phyloP scores from a whole-genome alignment of 2,797 vertebrate genomes.

The Anisognathus igniventris region DNA sequence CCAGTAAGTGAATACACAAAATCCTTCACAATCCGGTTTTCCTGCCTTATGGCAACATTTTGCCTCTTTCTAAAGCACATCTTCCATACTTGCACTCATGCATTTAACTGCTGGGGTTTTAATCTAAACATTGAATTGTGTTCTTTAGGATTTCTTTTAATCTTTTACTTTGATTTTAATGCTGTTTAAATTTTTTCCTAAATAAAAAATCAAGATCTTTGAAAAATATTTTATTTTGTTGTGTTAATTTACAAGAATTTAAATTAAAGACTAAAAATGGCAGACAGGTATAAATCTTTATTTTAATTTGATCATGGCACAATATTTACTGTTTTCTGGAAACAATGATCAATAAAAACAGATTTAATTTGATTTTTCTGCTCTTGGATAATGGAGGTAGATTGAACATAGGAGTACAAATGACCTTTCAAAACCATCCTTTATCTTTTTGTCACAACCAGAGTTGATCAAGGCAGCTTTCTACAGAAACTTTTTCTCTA shows the following conservation, averaged over 20 bases:
- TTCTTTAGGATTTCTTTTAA: not conserved
- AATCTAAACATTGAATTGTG: not conserved
- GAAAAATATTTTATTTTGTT: not conserved
- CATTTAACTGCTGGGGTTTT: not conserved
- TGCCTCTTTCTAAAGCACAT: not conserved
- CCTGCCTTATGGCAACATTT: not conserved
- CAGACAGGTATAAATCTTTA: not conserved
- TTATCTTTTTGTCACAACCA: not conserved
- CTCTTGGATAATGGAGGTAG: not conserved
- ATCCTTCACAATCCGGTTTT: not conserved
- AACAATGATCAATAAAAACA: not conserved
- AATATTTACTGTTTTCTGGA: not conserved
- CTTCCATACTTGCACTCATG: fast-evolving
- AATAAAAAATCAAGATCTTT: not conserved
- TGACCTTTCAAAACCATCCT: not conserved
- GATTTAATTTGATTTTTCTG: not conserved
- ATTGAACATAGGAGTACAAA: not conserved
- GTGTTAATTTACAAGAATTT: not conserved
- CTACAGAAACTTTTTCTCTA: not conserved
- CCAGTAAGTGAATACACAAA: not conserved
- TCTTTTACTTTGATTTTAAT: not conserved
- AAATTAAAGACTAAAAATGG: not conserved
- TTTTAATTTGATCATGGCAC: not conserved
- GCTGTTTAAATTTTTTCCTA: not conserved
- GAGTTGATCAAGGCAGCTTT: not conserved